Conservation (phyloP, 2,888 invertebrate species). For the Tetrapedia diversipes region DNA sequence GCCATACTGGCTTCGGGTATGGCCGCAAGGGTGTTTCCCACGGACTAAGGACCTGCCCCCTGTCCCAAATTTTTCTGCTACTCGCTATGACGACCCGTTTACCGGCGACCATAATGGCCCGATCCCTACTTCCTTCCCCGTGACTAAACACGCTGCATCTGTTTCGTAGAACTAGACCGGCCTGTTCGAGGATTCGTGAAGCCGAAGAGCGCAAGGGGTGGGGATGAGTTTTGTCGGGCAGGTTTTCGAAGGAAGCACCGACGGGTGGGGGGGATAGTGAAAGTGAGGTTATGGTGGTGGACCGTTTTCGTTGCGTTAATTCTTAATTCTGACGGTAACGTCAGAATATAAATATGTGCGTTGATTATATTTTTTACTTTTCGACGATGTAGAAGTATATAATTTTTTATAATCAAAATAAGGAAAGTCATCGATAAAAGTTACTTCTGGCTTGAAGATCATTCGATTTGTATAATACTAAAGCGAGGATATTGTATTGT, state of each 20-base stretch:
- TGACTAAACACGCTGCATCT: conserved; percentile 24
- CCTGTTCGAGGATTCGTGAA: background rate
- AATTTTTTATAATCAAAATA: no score
- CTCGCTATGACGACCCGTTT: conserved; percentile 66
- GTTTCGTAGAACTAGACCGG: conserved; percentile 2
- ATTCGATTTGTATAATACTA: background rate
- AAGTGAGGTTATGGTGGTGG: no score
- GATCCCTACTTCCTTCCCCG: conserved; percentile 44
- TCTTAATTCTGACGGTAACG: no score
- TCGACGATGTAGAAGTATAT: no score
- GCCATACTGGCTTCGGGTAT: conserved; percentile 79
- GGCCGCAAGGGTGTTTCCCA: conserved; percentile 82
- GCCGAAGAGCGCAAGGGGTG: no score
- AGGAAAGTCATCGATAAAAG: no score
- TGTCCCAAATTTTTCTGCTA: conserved; percentile 61
- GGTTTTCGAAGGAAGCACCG: background rate
- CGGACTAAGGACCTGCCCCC: conserved; percentile 77
- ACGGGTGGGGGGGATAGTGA: no score
- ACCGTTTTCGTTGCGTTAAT: no score
- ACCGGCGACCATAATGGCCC: conserved; percentile 68
- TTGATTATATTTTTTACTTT: no score
- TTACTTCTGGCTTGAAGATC: no score
- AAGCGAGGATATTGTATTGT: background rate
- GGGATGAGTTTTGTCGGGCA: background rate
- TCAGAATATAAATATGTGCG: no score